These are phyloP conservation scores for Planococcus citri DNA, from an alignment of 1,140 invertebrate species.

Conservation along the genomic window DNA sequence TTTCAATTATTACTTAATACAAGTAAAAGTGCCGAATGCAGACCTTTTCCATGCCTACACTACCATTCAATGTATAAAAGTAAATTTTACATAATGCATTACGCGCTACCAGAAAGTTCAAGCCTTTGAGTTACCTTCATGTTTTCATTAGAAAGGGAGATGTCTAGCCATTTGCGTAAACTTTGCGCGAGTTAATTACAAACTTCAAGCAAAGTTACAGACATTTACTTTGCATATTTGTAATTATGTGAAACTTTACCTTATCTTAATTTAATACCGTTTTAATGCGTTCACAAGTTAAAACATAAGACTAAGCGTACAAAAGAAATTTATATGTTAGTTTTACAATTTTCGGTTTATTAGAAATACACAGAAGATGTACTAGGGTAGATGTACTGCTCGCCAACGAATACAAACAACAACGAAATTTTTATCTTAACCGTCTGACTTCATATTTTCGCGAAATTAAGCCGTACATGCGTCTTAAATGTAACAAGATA, in stretches of 20 bases:
- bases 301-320: not conserved
- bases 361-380: not conserved
- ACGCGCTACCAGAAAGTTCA: not conserved
- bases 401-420: not conserved
- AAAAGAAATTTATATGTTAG: constrained; percentile 16
- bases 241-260: constrained; percentile 18
- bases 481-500: too few species aligned
- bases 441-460: not conserved
- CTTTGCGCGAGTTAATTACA: constrained; percentile 19
- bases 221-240: constrained; percentile 17
- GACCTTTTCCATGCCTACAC: too few species aligned
- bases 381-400: not conserved
- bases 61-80: not conserved
- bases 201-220: constrained; percentile 13
- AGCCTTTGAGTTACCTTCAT: not conserved
- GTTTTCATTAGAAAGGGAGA: constrained; percentile 11
- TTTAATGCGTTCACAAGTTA: constrained; percentile 17
- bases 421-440: not conserved
- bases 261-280: constrained; percentile 19
- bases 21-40: too few species aligned
- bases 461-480: too few species aligned
- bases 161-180: constrained; percentile 17
- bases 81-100: constrained; percentile 8
- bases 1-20: too few species aligned
- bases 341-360: not conserved